A percentile compares a stretch with the other conserved stretches of the same genome.
These are phyloP conservation scores for Lepidurus couesii DNA, from an alignment of 1,140 invertebrate genomes.

Conservation along the genomic window DNA sequence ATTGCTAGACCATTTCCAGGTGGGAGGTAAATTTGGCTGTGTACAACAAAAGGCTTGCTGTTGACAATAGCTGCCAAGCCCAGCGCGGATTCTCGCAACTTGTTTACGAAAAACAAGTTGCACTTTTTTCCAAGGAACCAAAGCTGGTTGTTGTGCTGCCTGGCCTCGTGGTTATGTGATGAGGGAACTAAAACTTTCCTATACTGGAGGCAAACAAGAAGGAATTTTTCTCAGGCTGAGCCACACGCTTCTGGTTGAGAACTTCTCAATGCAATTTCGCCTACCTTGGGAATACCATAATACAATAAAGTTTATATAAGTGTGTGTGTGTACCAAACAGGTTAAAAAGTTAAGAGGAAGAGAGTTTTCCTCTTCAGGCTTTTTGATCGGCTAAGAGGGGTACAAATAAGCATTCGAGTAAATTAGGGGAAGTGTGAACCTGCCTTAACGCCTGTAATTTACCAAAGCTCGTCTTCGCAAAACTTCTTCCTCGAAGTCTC, in stretches of 20 bases:
- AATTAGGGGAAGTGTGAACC: too few species aligned
- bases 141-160: background rate
- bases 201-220: background rate
- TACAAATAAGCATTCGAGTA: too few species aligned
- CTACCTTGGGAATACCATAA: background rate
- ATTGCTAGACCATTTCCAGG: background rate
- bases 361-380: background rate
- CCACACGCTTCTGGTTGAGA: background rate
- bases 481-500: too few species aligned
- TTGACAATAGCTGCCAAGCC: background rate
- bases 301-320: background rate
- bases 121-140: background rate
- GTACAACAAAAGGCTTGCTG: slow-evolving; percentile 4
- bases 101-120: slow-evolving; percentile 16
- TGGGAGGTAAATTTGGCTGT: background rate
- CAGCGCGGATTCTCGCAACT: background rate
- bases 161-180: background rate
- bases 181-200: background rate
- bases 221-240: background rate
- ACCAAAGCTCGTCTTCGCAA: too few species aligned
- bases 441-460: too few species aligned
- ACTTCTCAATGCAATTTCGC: background rate
- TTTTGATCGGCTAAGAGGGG: background rate
- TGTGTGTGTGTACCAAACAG: background rate
- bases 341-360: background rate